Evolutionary conservation across 2,113 vertebrate genomes (phyloP), one percentile per base, ranked within the genome.

Genomic region (Anthoscopus minutus): DNA sequence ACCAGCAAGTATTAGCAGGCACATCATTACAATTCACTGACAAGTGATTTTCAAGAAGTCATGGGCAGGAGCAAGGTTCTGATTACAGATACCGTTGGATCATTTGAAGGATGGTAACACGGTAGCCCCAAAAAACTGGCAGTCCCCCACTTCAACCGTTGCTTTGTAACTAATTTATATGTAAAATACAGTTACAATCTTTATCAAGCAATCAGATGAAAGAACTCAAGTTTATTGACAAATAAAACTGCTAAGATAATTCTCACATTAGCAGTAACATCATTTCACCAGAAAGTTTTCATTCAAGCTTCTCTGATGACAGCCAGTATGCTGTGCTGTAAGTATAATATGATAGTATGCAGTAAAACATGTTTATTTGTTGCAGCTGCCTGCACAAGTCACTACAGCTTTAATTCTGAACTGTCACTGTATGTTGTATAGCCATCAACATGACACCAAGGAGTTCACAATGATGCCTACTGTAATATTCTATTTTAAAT

Each of bases 281-380:
- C 14, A 89, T 40, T 88, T 85, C 62, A 88, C 44, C 31, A 70
- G n/a, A 54, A 80, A 56, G 35, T 70, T 87, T 82, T 81, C 64
- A 88, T 69, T 47, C 53, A 85, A 44, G 47, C 33, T 73, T 79
- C 69, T 73, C 86, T 86, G 83, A 78, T 89, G 61, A 86, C 89
- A 92, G 40, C 18, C 69, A 76, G 47, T 72, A 58, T 81, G 58
- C 66, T 64, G 38, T 61, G 66, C 73, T 82, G 53, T 80, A 95
- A 96, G 86, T 71, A 92, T 64, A 88, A 47, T 15, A 88, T 13
- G 62, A 69, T 7, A 89, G 72, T 17, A 91, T 37, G 70, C 42
- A 94, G 77, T 95, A 93, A 93, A 95, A 67, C 44, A 85, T 72
- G 79, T 93, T 96, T 90, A 81, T 93, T 93, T 95, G 83, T 77